These are phyloP conservation scores for Oxycera nigricornis DNA, from an alignment of 2,888 invertebrate genomes.

Conservation along the genomic window DNA sequence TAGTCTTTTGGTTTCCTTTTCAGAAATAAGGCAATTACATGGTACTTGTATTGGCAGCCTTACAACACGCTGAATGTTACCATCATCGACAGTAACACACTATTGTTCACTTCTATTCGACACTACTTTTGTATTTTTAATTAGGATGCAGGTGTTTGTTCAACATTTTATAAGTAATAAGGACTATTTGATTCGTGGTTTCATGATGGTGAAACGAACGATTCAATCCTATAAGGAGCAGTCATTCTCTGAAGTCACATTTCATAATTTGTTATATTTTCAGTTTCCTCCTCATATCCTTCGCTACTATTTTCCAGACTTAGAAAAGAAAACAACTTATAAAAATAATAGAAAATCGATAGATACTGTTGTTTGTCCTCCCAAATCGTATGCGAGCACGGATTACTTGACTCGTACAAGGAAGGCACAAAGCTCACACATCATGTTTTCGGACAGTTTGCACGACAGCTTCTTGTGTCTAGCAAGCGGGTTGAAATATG, in stretches of 20 bases:
- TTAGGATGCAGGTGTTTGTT: neutral
- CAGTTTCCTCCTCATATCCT: neutral
- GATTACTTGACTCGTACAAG: neutral
- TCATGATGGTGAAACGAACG: too few species aligned
- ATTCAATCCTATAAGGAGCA: too few species aligned
- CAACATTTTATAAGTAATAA: too few species aligned
- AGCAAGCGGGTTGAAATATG: too few species aligned
- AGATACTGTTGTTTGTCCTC: conserved; percentile 10
- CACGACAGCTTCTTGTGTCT: neutral
- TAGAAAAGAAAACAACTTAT: neutral
- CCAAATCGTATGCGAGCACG: neutral
- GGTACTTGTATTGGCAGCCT: neutral
- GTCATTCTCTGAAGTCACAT: too few species aligned
- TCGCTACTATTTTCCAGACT: neutral
- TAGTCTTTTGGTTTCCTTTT: neutral
- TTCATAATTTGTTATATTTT: too few species aligned
- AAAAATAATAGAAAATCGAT: conserved; percentile 33
- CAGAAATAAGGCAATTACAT: neutral
- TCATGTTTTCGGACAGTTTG: conserved; percentile 15
- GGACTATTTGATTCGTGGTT: too few species aligned
- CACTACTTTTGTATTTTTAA: neutral
- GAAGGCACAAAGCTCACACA: conserved; percentile 30
- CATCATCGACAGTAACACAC: conserved; percentile 1
- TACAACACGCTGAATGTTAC: neutral
- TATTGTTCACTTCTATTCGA: neutral